Base-by-base conservation (phyloP, 1,140 invertebrate species). In the Halotydeus destructor region DNA sequence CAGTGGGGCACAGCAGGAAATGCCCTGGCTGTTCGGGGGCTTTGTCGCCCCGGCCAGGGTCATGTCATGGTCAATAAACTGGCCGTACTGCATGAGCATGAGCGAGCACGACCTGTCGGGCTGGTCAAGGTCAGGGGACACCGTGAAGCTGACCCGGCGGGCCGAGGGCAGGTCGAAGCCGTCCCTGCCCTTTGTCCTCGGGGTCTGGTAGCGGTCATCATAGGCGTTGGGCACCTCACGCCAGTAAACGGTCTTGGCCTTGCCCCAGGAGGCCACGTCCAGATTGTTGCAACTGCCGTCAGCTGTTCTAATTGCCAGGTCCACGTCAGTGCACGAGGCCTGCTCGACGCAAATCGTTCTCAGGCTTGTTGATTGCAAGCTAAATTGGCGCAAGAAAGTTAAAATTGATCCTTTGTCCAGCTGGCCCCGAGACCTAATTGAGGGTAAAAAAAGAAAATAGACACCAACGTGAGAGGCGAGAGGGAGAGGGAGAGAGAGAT, bases 111-210 rank as follows among this genome's bases (percentile, higher is more conserved):
- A 67, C 5, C 72, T 75, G 50, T 81, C 76, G 12, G 81, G 61
- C 55, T 30, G 19, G 24, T 49, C 30, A 2, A 34, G n/a, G 50
- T 88, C 82, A 0, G 80, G 77, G 56, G 86, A 81, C 32, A 86
- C 78, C 1, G 74, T 69, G 0, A 77, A 75, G 1, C 81, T 86
- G 12, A 91, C 70, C 0, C 76, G 65, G 16, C 83, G 64, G 0
- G 83, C 77, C 33, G 79, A 81, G 1, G 82, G 82, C 2, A 89
- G 57, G 1, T 69, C 67, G 0, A 60, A 60, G 8, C 82, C 81
- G 24, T 51, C 50, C n/a, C n/a, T n/a, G 9, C 39, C 30, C 0
- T 48, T 38, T 23, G 26, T 19, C n/a, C 46, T 44, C 5, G 45
- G 44, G 16, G 41, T 41, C 18, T 42, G 41, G 12, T 50, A 45